Conservation (phyloP, 2,797 vertebrate species). For the Periophthalmus magnuspinnatus region DNA sequence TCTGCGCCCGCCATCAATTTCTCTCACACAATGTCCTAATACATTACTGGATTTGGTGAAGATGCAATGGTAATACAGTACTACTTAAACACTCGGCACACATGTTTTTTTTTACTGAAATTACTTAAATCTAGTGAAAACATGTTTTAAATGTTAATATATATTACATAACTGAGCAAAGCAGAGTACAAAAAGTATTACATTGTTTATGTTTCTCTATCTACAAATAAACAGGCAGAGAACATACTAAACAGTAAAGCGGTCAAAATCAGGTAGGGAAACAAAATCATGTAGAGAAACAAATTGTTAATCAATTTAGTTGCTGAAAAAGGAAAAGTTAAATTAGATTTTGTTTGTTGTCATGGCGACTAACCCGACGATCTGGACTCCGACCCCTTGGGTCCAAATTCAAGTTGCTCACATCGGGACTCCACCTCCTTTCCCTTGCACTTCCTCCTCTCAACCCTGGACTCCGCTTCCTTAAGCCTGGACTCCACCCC, state of each 20-base stretch:
- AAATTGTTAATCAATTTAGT: background rate
- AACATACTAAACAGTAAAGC: background rate
- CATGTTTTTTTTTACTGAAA: too few species aligned
- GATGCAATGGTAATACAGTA: too few species aligned
- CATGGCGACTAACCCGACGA: constrained; percentile 66
- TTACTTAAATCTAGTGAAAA: too few species aligned
- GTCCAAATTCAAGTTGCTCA: background rate
- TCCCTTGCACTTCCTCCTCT: constrained; percentile 44
- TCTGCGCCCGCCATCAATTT: too few species aligned
- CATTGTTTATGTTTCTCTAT: too few species aligned
- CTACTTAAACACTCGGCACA: too few species aligned
- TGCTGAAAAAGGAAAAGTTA: background rate
- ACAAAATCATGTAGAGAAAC: background rate
- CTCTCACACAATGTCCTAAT: too few species aligned
- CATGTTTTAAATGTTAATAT: too few species aligned
- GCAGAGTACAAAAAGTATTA: too few species aligned
- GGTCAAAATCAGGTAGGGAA: background rate
- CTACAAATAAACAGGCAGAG: too few species aligned
- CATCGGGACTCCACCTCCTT: constrained; percentile 8
- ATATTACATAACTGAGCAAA: too few species aligned
- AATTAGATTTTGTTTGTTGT: constrained; percentile 10
- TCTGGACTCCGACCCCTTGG: background rate
- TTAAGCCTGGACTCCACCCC: constrained; percentile 5
- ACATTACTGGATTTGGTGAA: too few species aligned
- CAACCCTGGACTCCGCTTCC: constrained; percentile 38